A percentile compares a stretch with the other conserved stretches of the same genome.
These are phyloP conservation scores for Oriolus oriolus DNA, from an alignment of 2,113 vertebrate genomes.

Conservation along the genomic window DNA sequence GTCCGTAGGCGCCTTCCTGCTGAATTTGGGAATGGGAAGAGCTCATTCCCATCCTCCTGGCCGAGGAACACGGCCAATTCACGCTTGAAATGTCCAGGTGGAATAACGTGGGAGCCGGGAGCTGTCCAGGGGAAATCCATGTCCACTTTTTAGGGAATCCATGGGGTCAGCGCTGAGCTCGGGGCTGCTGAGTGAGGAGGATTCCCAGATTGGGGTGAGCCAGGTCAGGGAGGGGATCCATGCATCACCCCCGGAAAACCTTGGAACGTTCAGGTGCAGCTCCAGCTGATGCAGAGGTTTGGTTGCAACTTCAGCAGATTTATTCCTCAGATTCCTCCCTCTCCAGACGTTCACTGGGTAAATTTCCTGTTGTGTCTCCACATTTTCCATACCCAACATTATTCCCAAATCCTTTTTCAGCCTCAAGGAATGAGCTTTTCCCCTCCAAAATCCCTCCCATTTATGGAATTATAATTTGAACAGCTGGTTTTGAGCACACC, in stretches of 20 bases:
- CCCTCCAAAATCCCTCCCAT: not conserved
- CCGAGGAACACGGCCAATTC: not conserved
- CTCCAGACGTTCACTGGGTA: not conserved
- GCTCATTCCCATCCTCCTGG: not conserved
- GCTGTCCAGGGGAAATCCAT: not conserved
- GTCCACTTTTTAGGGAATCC: not conserved
- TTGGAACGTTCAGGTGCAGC: not conserved
- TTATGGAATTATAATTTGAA: not conserved
- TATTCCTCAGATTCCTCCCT: not conserved
- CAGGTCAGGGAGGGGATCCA: not conserved
- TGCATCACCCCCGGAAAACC: not conserved
- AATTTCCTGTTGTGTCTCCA: not conserved
- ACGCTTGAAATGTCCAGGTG: not conserved
- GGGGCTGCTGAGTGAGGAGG: not conserved
- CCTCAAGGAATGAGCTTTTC: not conserved
- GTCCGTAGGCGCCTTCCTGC: rapidly evolving
- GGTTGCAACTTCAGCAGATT: not conserved
- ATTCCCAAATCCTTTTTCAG: not conserved
- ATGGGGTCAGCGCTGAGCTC: not conserved
- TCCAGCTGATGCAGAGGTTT: not conserved
- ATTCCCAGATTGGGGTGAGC: not conserved
- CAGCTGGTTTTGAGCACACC: not conserved
- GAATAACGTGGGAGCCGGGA: not conserved
- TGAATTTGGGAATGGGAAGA: not conserved
- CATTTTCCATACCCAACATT: not conserved